These are phyloP conservation scores for Drosophila rhopaloa DNA, from an alignment of 1,140 invertebrate genomes.

Conservation along the genomic window DNA sequence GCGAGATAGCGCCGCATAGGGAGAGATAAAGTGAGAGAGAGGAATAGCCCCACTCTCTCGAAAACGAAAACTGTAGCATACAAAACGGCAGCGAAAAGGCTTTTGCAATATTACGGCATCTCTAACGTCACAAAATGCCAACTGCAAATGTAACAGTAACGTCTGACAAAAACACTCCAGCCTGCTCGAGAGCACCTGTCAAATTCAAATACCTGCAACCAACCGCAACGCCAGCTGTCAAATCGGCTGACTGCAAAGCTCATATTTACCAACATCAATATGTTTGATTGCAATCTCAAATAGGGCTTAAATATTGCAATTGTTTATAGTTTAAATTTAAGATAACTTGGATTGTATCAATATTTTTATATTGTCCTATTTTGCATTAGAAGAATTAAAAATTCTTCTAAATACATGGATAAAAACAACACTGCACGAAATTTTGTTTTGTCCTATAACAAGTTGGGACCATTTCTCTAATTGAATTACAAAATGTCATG, in stretches of 20 bases:
- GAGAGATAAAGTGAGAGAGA: not conserved
- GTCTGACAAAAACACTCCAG: constrained; percentile 37
- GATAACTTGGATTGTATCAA: too few relatives aligned
- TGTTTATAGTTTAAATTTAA: not conserved
- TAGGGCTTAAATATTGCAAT: not conserved
- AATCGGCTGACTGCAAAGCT: constrained; percentile 12
- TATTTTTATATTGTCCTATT: too few relatives aligned
- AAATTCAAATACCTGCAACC: constrained; percentile 22
- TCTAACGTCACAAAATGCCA: constrained; percentile 15
- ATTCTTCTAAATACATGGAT: too few relatives aligned
- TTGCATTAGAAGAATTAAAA: too few relatives aligned
- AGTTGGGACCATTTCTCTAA: too few relatives aligned
- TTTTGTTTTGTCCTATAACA: too few relatives aligned
- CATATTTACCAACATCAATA: constrained; percentile 3
- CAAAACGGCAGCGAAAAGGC: constrained; percentile 38
- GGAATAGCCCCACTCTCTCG: not conserved
- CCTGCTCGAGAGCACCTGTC: constrained; percentile 30
- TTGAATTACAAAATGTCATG: too few relatives aligned
- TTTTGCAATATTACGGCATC: constrained; percentile 22
- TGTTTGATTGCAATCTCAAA: not conserved
- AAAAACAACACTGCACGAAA: too few relatives aligned
- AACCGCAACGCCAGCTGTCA: constrained; percentile 7
- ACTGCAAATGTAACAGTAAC: constrained; percentile 25
- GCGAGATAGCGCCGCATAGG: constrained; percentile 52
- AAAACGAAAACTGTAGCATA: constrained; percentile 54